These are phyloP conservation scores for Felis chaus DNA, from an alignment of 2,113 vertebrate genomes.

Conservation along the genomic window DNA sequence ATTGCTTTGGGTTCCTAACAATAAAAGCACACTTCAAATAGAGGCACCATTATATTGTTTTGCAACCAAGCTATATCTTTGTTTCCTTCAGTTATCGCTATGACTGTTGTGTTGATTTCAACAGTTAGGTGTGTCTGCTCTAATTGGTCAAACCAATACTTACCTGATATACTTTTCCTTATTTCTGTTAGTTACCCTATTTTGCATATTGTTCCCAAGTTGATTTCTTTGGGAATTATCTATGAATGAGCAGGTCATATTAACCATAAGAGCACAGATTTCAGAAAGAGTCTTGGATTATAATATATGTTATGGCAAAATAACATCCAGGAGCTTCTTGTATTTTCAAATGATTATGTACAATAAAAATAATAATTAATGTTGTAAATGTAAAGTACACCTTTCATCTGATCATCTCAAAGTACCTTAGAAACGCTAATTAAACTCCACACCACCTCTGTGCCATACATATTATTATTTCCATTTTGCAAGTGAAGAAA, in stretches of 20 bases:
- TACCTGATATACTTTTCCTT: neutral
- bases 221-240: constrained; percentile 11
- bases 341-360: constrained; percentile 50
- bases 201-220: neutral
- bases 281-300: neutral
- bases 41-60: constrained; percentile 39
- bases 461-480: constrained; percentile 60
- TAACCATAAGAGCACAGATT: neutral
- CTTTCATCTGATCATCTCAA: constrained; percentile 74
- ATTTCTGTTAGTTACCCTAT: neutral
- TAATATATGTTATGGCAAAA: neutral
- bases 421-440: constrained; percentile 67
- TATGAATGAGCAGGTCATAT: neutral
- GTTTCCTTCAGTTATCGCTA: constrained; percentile 38
- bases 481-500: constrained; percentile 54
- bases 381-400: constrained; percentile 40
- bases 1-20: constrained; percentile 3
- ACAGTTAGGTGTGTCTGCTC: constrained; percentile 43
- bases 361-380: constrained; percentile 76
- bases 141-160: constrained; percentile 48
- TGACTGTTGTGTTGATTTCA: constrained; percentile 30
- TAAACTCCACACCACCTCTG: constrained; percentile 48
- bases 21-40: constrained; percentile 52
- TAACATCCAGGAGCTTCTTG: neutral
- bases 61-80: neutral